Conservation (phyloP, 2,113 vertebrate genomes). For the Cnemophilus loriae region DNA sequence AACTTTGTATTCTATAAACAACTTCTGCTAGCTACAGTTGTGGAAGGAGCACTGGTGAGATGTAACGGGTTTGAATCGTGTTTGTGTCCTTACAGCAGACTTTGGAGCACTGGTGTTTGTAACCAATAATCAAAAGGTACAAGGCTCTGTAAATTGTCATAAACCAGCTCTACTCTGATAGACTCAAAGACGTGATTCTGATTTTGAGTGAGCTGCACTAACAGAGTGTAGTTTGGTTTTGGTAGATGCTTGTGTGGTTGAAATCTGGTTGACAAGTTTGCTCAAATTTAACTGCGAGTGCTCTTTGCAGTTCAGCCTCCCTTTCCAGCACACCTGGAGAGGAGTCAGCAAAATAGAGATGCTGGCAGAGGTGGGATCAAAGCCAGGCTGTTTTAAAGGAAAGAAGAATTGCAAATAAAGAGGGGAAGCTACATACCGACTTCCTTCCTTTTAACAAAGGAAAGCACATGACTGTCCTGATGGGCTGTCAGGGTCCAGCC, state of each 20-base stretch:
- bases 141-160: neutral
- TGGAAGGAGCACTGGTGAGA: neutral
- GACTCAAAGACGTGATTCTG: no score
- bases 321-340: neutral
- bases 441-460: neutral
- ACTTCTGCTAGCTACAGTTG: neutral
- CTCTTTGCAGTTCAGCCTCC: neutral
- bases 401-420: neutral
- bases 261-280: neutral
- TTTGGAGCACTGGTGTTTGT: neutral
- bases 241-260: neutral
- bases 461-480: neutral
- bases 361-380: neutral
- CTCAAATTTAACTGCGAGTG: neutral
- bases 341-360: neutral
- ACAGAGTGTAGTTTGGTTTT: neutral
- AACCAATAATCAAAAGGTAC: neutral
- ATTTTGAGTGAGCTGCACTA: neutral
- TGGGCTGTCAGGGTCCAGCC: neutral
- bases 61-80: neutral
- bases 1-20: neutral
- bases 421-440: neutral
- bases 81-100: neutral
- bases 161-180: neutral
- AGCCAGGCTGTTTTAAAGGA: neutral